Percentiles rank a stretch among this genome's conserved stretches.
Evolutionary conservation across 1,140 invertebrate genomes (phyloP).

Genomic region (Hesperophylax magnus): DNA sequence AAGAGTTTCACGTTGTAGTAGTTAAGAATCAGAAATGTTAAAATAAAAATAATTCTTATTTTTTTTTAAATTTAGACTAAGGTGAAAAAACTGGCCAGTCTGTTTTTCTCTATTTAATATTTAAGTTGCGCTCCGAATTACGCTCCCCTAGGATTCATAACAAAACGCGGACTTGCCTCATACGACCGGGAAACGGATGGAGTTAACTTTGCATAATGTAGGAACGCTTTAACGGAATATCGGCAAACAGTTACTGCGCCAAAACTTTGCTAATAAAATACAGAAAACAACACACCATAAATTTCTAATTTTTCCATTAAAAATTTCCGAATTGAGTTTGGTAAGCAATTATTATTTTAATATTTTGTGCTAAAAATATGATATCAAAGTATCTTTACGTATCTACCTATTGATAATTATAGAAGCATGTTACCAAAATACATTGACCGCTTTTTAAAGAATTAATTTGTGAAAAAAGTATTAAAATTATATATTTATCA

Average conservation of each 20-base stretch:
- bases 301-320: not conserved
- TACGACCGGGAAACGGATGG: conserved; percentile 1
- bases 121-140: conserved; percentile 23
- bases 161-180: conserved; percentile 13
- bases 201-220: conserved; percentile 12
- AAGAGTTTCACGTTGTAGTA: too few relatives aligned
- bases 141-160: conserved; percentile 29
- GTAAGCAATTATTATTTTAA: not conserved
- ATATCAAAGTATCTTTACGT: too few relatives aligned
- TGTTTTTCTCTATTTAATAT: conserved; percentile 33
- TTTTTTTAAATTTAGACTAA: not conserved
- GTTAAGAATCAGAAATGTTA: too few relatives aligned
- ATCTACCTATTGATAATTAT: too few relatives aligned
- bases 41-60: too few relatives aligned
- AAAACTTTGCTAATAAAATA: conserved; percentile 6
- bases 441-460: too few relatives aligned
- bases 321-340: not conserved
- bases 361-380: too few relatives aligned
- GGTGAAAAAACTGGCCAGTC: not conserved
- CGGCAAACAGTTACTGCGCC: conserved; percentile 10
- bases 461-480: too few relatives aligned
- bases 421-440: too few relatives aligned
- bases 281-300: not conserved
- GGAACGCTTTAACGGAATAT: not conserved
- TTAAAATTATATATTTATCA: too few relatives aligned